Evolutionary conservation across 2,888 invertebrate species (phyloP), one percentile per base, ranked within the genome.

Genomic region (Platerodrilus igneus): DNA sequence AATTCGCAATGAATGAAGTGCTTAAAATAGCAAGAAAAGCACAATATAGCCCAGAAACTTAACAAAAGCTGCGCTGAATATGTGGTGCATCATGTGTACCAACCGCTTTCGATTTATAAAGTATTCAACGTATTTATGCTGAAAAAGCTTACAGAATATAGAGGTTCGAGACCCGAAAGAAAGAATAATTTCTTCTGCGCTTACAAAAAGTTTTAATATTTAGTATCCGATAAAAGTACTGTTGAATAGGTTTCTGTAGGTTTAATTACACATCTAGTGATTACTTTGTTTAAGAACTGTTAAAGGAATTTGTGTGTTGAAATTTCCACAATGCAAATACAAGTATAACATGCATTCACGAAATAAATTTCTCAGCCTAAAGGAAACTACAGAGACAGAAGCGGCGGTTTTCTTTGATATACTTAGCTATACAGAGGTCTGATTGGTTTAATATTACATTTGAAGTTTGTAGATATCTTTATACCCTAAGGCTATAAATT

Each of bases 371-470:
- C n/a, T n/a, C n/a, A n/a, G n/a, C n/a, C n/a, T n/a, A n/a, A n/a
- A n/a, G n/a, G n/a, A 19, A 32, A 33, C 33, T 15, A 20, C 26
- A 25, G 37, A 41, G 45, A 45, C 45, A 45, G 41, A 45, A 37
- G 46, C 42, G 36, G 44, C 41, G 38, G 41, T 37, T 30, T 39
- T 39, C 46, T 50, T 50, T 48, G 50, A 50, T 44, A 48, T 46
- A 37, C 41, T 39, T 45, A 50, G 45, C 51, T 50, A 48, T 47
- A 50, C 46, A 32, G 41, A 45, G 41, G 50, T 45, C 49, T 50
- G 52, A 55, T 52, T 55, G 53, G 51, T 52, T 53, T 55, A 50
- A 51, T 52, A 55, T 53, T 53, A 52, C 53, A 53, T 52, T 51
- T 52, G 52, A 45, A 50, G 47, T 35, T 41, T 45, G 34, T 36